Percentiles rank a stretch among this genome's conserved stretches.
phyloP scores from a whole-genome alignment of 35 echinoderm and acorn worm genomes.

The Heliocidaris tuberculata region DNA sequence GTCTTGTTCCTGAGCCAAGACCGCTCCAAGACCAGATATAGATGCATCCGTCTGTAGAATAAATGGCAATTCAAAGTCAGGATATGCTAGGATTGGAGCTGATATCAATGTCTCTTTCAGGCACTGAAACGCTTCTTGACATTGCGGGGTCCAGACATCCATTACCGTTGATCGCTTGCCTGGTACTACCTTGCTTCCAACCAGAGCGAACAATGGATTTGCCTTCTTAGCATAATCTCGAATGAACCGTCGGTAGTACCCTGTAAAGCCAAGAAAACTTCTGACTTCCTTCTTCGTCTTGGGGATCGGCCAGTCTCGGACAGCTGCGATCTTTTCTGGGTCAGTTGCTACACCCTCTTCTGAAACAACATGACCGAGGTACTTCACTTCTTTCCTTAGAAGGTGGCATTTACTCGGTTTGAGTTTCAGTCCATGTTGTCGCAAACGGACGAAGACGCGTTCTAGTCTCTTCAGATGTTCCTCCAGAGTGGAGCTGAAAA shows the following conservation, averaged over 20 bases:
- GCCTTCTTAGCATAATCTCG: too few species aligned
- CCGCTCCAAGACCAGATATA: too few species aligned
- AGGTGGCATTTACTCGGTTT: slow-evolving; percentile 63
- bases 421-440: slow-evolving; percentile 63
- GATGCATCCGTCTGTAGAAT: slow-evolving; percentile 61
- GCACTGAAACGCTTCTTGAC: too few species aligned
- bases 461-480: slow-evolving; percentile 52
- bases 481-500: slow-evolving; percentile 51
- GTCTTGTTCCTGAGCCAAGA: too few species aligned
- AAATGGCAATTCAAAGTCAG: slow-evolving; percentile 51
- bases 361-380: slow-evolving; percentile 55
- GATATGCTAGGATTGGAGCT: slow-evolving; percentile 12
- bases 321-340: slow-evolving; percentile 36
- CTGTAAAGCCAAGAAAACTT: too few species aligned
- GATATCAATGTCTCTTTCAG: too few species aligned
- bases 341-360: slow-evolving; percentile 50
- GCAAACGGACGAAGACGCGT: slow-evolving; percentile 44
- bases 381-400: slow-evolving; percentile 5
- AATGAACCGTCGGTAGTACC: too few species aligned
- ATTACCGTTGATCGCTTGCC: too few species aligned
- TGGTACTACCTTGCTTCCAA: too few species aligned
- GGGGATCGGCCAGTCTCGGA: slow-evolving; percentile 52
- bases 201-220: too few species aligned
- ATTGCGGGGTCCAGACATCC: too few species aligned
- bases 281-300: too few species aligned